These are phyloP conservation scores for Ammodytes dubius DNA, from an alignment of 2,113 vertebrate species.

Conservation along the genomic window DNA sequence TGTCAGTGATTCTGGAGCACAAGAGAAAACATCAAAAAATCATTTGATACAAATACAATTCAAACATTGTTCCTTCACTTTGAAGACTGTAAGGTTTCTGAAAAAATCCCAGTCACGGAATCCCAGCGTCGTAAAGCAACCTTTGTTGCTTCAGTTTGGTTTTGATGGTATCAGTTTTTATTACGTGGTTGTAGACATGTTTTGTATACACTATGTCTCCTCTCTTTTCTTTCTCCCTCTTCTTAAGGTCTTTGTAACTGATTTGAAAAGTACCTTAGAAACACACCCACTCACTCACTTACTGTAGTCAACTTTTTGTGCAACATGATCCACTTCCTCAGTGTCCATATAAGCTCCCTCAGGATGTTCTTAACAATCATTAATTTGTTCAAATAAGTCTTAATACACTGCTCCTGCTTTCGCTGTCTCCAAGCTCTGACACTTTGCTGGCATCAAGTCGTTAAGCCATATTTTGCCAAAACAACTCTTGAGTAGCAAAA, in stretches of 20 bases:
- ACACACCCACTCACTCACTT: neutral
- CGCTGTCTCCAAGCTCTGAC: neutral
- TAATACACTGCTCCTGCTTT: neutral
- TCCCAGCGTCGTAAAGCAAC: too few species aligned
- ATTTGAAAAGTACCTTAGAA: too few species aligned
- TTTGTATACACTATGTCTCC: neutral
- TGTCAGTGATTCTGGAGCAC: too few species aligned
- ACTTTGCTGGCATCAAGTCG: neutral
- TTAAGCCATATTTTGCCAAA: neutral
- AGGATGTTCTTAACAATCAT: neutral
- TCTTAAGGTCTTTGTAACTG: neutral
- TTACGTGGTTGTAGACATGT: neutral
- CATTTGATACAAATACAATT: too few species aligned
- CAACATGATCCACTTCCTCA: neutral
- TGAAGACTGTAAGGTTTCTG: neutral
- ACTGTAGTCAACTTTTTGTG: neutral
- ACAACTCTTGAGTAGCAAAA: neutral
- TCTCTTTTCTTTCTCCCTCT: neutral
- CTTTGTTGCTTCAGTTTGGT: neutral
- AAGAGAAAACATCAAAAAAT: too few species aligned
- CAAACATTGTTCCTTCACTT: neutral
- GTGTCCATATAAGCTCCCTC: neutral
- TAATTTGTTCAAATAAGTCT: neutral
- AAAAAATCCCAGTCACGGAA: too few species aligned
- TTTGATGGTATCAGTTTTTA: neutral